Evolutionary conservation across 2,888 invertebrate genomes (phyloP).

Genomic region (Agrochola lychnidis): DNA sequence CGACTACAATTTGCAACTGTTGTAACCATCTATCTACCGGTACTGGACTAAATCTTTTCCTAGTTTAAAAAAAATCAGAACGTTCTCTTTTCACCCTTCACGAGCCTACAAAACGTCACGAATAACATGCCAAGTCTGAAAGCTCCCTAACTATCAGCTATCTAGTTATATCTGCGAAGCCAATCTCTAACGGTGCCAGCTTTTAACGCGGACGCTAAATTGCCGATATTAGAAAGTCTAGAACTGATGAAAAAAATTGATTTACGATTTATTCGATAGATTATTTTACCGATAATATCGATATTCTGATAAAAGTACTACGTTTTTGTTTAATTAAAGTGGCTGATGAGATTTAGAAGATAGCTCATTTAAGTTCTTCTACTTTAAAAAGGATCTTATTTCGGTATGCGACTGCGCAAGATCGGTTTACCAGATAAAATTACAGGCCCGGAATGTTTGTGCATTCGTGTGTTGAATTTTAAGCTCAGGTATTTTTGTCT

Average conservation of each 20-base stretch:
- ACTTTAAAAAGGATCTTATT: conserved; percentile 44
- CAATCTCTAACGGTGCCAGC: conserved; percentile 64
- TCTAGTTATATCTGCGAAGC: conserved; percentile 45
- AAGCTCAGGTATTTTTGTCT: conserved; percentile 22
- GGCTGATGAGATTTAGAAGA: conserved; percentile 23
- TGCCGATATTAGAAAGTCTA: conserved; percentile 62
- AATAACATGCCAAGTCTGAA: conserved; percentile 23
- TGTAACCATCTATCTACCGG: background rate
- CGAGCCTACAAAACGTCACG: background rate
- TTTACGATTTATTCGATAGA: conserved; percentile 51
- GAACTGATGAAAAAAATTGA: conserved; percentile 52
- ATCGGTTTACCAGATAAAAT: conserved; percentile 45
- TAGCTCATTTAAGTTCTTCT: conserved; percentile 6
- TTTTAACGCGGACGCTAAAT: conserved; percentile 58
- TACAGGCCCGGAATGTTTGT: conserved; percentile 20
- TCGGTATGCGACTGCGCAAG: conserved; percentile 52
- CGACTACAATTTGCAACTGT: background rate
- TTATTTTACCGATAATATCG: conserved; percentile 35
- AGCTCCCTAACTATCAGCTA: conserved; percentile 33
- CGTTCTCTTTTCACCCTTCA: background rate
- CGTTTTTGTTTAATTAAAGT: conserved; percentile 43
- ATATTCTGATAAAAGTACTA: conserved; percentile 21
- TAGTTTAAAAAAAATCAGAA: too few species aligned
- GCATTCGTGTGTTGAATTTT: conserved; percentile 38
- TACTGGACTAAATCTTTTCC: too few species aligned